phyloP scores from a whole-genome alignment of 1,140 invertebrate genomes.

The Orius laevigatus region DNA sequence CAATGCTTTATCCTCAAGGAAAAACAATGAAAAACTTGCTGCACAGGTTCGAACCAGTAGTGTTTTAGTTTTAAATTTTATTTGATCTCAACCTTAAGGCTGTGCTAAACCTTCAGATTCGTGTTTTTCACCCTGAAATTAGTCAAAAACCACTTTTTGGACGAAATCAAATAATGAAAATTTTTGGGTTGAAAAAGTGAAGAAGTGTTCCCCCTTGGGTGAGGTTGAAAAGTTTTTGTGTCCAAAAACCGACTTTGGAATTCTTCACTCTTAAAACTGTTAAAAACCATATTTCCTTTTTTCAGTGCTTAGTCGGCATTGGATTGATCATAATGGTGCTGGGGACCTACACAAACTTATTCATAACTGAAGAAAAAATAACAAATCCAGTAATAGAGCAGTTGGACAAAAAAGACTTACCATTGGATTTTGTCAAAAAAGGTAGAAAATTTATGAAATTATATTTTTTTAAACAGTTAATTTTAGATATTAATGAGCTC shows the following conservation, averaged over 20 bases:
- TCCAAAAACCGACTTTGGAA: too few species aligned
- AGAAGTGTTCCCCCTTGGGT: too few species aligned
- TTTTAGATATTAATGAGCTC: not conserved
- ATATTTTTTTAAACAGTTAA: not conserved
- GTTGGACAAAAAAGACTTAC: not conserved
- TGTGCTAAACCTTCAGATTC: too few species aligned
- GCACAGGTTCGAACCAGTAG: constrained; percentile 37
- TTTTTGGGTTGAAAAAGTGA: too few species aligned
- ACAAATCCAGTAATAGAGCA: not conserved
- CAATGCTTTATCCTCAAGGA: constrained; percentile 49
- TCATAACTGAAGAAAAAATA: constrained; percentile 45
- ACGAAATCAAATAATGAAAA: too few species aligned
- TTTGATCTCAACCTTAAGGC: not conserved
- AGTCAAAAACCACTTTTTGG: too few species aligned
- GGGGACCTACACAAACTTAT: constrained; percentile 72
- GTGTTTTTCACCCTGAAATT: not conserved
- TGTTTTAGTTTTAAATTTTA: not conserved
- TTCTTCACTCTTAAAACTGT: too few species aligned
- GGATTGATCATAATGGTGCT: constrained; percentile 67
- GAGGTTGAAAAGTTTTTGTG: too few species aligned
- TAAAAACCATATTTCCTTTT: constrained; percentile 21
- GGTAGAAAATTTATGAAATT: not conserved
- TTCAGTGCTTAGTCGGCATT: constrained; percentile 51
- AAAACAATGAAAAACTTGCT: constrained; percentile 52
- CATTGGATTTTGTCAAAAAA: not conserved